Conservation (phyloP, 2,888 invertebrate species). For the Lepidochrysops patricia region DNA sequence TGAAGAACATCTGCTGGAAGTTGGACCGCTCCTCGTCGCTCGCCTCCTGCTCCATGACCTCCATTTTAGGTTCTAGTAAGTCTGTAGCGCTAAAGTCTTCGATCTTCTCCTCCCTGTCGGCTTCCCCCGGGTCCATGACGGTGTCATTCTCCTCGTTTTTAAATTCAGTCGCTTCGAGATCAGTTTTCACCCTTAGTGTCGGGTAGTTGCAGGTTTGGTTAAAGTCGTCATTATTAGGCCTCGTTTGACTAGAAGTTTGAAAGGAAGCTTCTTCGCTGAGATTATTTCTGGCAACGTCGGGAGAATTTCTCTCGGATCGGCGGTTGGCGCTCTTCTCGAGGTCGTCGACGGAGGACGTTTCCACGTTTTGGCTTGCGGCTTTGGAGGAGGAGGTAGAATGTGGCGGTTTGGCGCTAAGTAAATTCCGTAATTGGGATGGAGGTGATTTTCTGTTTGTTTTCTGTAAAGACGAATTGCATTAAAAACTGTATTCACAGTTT, state of each 20-base stretch:
- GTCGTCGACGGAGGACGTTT: constrained; percentile 62
- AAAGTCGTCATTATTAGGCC: constrained; percentile 73
- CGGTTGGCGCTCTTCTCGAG: constrained; percentile 62
- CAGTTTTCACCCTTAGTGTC: constrained; percentile 69
- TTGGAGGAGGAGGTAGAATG: constrained; percentile 72
- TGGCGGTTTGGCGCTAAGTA: constrained; percentile 73
- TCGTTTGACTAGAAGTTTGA: constrained; percentile 74
- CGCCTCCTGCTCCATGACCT: constrained; percentile 79
- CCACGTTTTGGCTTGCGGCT: constrained; percentile 73
- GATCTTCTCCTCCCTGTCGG: constrained; percentile 54
- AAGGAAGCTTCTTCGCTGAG: constrained; percentile 71
- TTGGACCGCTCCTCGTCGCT: constrained; percentile 78
- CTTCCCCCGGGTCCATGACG: constrained; percentile 63
- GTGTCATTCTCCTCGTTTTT: constrained; percentile 67
- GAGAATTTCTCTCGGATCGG: constrained; percentile 68
- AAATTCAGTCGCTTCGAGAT: constrained; percentile 70
- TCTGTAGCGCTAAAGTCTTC: constrained; percentile 65
- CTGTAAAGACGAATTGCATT: constrained; percentile 40
- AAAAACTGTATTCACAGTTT: too few species aligned
- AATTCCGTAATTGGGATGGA: constrained; percentile 72
- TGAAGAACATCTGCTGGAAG: constrained; percentile 58
- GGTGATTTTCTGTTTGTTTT: constrained; percentile 70
- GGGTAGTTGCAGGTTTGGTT: constrained; percentile 68
- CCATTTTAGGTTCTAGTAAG: constrained; percentile 79
- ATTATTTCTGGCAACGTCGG: constrained; percentile 73